Evolutionary conservation across 2,888 invertebrate genomes (phyloP).

Genomic region (Habrosyne pyritoides): DNA sequence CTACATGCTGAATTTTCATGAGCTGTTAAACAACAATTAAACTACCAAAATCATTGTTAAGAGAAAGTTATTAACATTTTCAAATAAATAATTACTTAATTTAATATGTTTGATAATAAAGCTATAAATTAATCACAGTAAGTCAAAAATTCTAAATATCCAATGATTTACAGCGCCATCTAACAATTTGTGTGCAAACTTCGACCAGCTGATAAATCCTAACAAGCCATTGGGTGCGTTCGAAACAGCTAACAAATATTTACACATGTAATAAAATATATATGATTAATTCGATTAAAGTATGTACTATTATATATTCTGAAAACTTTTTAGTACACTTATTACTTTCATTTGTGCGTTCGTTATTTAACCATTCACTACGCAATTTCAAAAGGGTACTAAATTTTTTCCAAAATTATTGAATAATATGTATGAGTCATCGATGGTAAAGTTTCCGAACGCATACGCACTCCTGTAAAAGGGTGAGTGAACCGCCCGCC

Average conservation of each 20-base stretch:
- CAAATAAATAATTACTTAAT: too few relatives aligned
- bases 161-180: conserved; percentile 6
- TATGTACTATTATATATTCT: not conserved
- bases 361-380: not conserved
- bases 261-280: not conserved
- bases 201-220: conserved; percentile 15
- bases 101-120: too few relatives aligned
- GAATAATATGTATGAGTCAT: conserved; percentile 46
- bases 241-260: conserved; percentile 15
- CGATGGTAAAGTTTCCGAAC: conserved; percentile 40
- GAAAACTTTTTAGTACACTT: not conserved
- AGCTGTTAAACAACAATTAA: too few relatives aligned
- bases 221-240: not conserved
- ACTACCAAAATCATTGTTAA: too few relatives aligned
- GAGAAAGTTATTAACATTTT: too few relatives aligned
- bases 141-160: too few relatives aligned
- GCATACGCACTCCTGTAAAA: conserved; percentile 54
- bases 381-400: not conserved
- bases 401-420: not conserved
- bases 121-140: too few relatives aligned
- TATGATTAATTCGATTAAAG: not conserved
- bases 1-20: too few relatives aligned
- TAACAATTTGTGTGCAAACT: not conserved
- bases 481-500: conserved; percentile 82
- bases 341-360: too few relatives aligned